These are phyloP conservation scores for Intellagama lesueurii DNA, from an alignment of 2,797 vertebrate genomes.

Conservation along the genomic window DNA sequence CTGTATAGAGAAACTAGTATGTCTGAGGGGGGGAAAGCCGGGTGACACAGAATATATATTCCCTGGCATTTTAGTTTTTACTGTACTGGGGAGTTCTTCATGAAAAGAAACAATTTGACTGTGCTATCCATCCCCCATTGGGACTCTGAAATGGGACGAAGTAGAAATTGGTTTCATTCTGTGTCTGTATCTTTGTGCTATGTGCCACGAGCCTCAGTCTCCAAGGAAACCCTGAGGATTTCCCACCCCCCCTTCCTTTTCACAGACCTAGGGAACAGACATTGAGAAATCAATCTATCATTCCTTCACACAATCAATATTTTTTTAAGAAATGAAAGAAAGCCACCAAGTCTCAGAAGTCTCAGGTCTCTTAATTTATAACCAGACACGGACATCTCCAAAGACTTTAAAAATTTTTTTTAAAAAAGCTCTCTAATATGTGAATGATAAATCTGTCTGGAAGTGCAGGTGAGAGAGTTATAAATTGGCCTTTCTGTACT, in stretches of 20 bases:
- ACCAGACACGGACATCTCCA: conserved; percentile 36
- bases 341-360: conserved; percentile 41
- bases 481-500: conserved; percentile 59
- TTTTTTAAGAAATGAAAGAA: conserved; percentile 41
- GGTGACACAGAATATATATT: not conserved
- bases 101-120: too few relatives aligned
- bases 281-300: conserved; percentile 36
- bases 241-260: not conserved
- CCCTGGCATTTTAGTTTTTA: not conserved
- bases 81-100: not conserved
- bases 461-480: conserved; percentile 30
- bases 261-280: conserved; percentile 11
- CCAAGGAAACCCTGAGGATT: not conserved
- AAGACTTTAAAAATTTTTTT: conserved; percentile 1
- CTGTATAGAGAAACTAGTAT: not conserved
- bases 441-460: conserved; percentile 56
- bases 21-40: not conserved
- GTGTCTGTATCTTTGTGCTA: not conserved
- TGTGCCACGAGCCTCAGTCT: not conserved
- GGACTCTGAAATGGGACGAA: not conserved
- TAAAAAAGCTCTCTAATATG: conserved; percentile 43
- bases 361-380: conserved; percentile 55
- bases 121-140: not conserved
- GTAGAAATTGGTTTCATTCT: not conserved
- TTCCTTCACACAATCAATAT: conserved; percentile 23